Evolutionary conservation across 2,888 invertebrate species (phyloP), one percentile per base, ranked within the genome.

Genomic region (Nomada fucata): DNA sequence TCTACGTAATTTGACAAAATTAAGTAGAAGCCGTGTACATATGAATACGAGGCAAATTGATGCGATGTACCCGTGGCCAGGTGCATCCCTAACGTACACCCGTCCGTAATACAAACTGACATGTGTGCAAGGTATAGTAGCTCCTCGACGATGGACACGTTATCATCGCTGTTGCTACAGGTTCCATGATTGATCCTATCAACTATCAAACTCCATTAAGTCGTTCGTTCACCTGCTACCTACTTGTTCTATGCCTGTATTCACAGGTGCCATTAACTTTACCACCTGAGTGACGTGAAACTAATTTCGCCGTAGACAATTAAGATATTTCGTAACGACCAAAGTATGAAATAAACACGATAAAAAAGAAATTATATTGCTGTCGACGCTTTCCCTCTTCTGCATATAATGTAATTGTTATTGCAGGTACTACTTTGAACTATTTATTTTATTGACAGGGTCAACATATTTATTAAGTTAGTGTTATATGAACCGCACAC

Each of bases 151-250:
- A 76, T 73, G 75, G 80, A 67, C 79, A 63, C 78, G 81, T 87
- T 85, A 87, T 82, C 88, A 81, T 63, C 74, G 77, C 53, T 72
- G 53, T 76, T 75, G 80, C 65, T 26, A 57, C 44, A 75, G 64
- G 69, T 71, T 71, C 61, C 67, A 77, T 57, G 64, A 70, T 78
- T 72, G 73, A 76, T 86, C 75, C 85, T 87, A 86, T 86, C 88
- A 81, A 83, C 88, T 80, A 76, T 86, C 85, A 88, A 91, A 89
- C 88, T 89, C 89, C 87, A 91, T 91, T 91, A 91, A 89, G 86
- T 89, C 89, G 86, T 87, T 87, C 89, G 83, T 89, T 89, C 88
- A 79, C 75, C 82, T 82, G 78, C 75, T 83, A 78, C 80, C 77
- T 72, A 42, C 81, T 79, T 70, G 42, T 11, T 23, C 36, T 75